These are phyloP conservation scores for Synanthedon tipuliformis DNA, from an alignment of 2,888 invertebrate genomes.

Conservation along the genomic window DNA sequence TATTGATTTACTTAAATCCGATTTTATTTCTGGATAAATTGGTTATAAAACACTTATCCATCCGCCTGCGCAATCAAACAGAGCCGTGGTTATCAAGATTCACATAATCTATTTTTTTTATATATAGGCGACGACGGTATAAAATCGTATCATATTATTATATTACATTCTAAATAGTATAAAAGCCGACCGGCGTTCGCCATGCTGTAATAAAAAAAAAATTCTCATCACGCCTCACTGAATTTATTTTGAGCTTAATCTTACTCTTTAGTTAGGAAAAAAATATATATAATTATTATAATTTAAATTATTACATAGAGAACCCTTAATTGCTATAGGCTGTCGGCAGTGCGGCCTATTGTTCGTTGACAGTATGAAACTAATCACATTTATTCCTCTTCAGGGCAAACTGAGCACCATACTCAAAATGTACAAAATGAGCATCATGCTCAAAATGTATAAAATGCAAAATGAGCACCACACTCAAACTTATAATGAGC, in stretches of 20 bases:
- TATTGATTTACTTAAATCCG: conserved; percentile 61
- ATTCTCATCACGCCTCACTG: conserved; percentile 24
- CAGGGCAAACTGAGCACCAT: too few relatives aligned
- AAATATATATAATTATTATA: conserved; percentile 63
- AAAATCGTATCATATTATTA: conserved; percentile 40
- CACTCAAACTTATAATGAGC: too few relatives aligned
- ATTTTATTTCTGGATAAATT: conserved; percentile 69
- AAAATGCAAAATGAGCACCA: too few relatives aligned
- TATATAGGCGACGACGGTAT: conserved; percentile 43
- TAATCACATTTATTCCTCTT: conserved; percentile 2
- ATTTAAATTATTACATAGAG: conserved; percentile 66
- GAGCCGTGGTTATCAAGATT: conserved; percentile 16
- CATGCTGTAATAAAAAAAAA: conserved; percentile 34
- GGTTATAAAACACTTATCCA: conserved; percentile 67
- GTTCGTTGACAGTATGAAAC: neutral
- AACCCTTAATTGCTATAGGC: conserved; percentile 43
- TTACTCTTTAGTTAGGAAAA: conserved; percentile 62
- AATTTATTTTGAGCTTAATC: conserved; percentile 62
- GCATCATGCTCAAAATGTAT: too few relatives aligned
- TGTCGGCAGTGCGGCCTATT: conserved; percentile 7
- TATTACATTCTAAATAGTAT: conserved; percentile 59
- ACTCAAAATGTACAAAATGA: too few relatives aligned
- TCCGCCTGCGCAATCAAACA: conserved; percentile 28
- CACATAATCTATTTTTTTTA: conserved; percentile 2
- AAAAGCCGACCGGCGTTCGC: conserved; percentile 54